These are phyloP conservation scores for Drosophila malerkotliana DNA, from an alignment of 1,140 invertebrate species.

Conservation along the genomic window DNA sequence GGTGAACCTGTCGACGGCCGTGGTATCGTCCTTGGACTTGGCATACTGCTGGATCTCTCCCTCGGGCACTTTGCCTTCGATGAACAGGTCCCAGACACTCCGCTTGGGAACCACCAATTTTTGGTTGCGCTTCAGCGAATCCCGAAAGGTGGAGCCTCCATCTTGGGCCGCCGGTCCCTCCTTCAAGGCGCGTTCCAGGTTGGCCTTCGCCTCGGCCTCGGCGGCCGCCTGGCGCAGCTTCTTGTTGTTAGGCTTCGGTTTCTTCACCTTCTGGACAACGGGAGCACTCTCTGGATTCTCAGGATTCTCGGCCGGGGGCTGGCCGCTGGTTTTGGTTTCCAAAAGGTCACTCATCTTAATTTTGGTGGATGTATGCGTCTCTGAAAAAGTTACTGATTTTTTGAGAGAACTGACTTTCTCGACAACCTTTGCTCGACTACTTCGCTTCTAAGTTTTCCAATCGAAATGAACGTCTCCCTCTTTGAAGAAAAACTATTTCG, in stretches of 20 bases:
- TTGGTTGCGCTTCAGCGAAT: not conserved
- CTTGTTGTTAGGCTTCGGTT: slow-evolving; percentile 82
- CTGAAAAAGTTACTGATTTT: not conserved
- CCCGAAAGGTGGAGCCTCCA: slow-evolving; percentile 49
- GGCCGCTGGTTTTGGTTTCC: not conserved
- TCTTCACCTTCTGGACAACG: slow-evolving; percentile 71
- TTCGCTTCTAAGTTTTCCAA: too few relatives aligned
- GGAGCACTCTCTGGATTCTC: not conserved
- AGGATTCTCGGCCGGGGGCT: not conserved
- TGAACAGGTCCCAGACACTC: slow-evolving; percentile 90
- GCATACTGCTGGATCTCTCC: slow-evolving; percentile 92
- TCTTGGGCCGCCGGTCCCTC: slow-evolving; percentile 48
- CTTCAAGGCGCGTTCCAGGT: not conserved
- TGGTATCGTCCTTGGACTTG: slow-evolving; percentile 88
- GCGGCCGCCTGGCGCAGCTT: slow-evolving; percentile 62
- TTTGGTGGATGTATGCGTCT: not conserved
- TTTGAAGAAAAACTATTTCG: too few relatives aligned
- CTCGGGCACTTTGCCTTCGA: slow-evolving; percentile 91
- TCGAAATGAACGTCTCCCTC: too few relatives aligned
- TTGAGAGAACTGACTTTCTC: not conserved
- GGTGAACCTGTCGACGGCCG: slow-evolving; percentile 93
- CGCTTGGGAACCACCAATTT: slow-evolving; percentile 10
- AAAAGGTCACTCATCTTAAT: not conserved
- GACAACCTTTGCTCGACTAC: too few relatives aligned
- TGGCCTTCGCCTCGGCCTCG: slow-evolving; percentile 51